phyloP scores from a whole-genome alignment of 2,113 vertebrate species.

The Anolis carolinensis region DNA sequence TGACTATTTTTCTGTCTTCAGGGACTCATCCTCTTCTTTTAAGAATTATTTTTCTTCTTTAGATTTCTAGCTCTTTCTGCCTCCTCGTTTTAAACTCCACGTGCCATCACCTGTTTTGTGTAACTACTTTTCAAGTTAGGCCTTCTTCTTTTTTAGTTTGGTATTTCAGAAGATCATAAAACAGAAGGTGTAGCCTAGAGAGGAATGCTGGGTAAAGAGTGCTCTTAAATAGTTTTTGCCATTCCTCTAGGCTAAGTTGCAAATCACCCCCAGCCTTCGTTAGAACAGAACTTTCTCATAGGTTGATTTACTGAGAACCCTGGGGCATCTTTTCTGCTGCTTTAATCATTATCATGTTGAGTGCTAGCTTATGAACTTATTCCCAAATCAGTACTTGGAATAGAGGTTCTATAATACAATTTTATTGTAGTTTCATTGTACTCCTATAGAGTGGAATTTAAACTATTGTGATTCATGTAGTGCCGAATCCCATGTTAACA shows the following conservation, averaged over 20 bases:
- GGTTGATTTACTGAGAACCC: neutral
- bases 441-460: neutral
- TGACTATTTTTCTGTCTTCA: neutral
- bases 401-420: neutral
- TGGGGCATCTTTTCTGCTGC: neutral
- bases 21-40: neutral
- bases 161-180: slow-evolving; percentile 5
- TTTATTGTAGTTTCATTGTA: neutral
- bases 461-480: neutral
- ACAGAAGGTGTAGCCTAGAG: slow-evolving; percentile 2
- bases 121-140: slow-evolving; percentile 9
- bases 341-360: neutral
- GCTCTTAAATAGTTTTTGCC: neutral
- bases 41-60: neutral
- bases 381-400: neutral
- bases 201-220: neutral
- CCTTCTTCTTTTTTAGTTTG: neutral
- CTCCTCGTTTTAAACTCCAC: neutral
- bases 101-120: neutral
- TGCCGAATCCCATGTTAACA: neutral
- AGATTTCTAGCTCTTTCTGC: neutral
- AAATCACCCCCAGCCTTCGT: neutral
- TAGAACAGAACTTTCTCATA: neutral
- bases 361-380: neutral
- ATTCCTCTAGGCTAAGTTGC: neutral